Percentiles rank a stretch among this genome's conserved stretches.
Evolutionary conservation across 2,888 invertebrate species (phyloP).

Genomic region (Leucoptera coffeella): DNA sequence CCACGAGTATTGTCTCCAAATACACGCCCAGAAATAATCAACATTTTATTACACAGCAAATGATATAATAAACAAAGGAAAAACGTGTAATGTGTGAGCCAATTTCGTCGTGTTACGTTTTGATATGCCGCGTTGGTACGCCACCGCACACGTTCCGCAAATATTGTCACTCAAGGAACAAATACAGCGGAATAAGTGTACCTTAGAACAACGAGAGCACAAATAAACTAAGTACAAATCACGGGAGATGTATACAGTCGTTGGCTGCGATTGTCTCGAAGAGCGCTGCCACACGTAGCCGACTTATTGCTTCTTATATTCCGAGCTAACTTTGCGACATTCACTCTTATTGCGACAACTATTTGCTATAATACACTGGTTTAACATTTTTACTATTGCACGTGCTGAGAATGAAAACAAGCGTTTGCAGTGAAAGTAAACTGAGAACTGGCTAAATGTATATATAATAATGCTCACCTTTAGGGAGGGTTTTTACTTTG

Average conservation of each 20-base stretch:
- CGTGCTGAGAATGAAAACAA: too few species aligned
- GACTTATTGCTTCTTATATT: constrained; percentile 14
- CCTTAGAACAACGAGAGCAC: constrained; percentile 16
- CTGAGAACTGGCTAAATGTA: too few species aligned
- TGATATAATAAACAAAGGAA: constrained; percentile 28
- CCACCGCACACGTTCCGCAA: constrained; percentile 46
- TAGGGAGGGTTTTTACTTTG: too few species aligned
- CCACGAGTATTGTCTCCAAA: constrained; percentile 17
- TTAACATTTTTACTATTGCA: too few species aligned
- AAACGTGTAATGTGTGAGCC: constrained; percentile 44
- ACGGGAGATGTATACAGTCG: constrained; percentile 31
- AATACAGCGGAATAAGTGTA: constrained; percentile 33
- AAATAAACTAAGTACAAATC: constrained; percentile 33
- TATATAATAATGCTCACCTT: too few species aligned
- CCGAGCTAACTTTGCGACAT: constrained; percentile 6
- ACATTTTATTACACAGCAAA: constrained; percentile 39
- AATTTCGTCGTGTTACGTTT: constrained; percentile 39
- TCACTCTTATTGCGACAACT: constrained; percentile 3
- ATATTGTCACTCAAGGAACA: constrained; percentile 41
- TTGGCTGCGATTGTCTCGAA: constrained; percentile 28
- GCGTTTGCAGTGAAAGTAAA: too few species aligned
- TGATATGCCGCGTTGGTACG: constrained; percentile 38
- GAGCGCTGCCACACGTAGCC: constrained; percentile 24
- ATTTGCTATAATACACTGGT: constrained; percentile 2
- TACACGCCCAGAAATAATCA: constrained; percentile 21